Percentiles rank a stretch among this genome's conserved stretches.
phyloP scores from a whole-genome alignment of 2,113 vertebrate species.

The Trogon surrucura region DNA sequence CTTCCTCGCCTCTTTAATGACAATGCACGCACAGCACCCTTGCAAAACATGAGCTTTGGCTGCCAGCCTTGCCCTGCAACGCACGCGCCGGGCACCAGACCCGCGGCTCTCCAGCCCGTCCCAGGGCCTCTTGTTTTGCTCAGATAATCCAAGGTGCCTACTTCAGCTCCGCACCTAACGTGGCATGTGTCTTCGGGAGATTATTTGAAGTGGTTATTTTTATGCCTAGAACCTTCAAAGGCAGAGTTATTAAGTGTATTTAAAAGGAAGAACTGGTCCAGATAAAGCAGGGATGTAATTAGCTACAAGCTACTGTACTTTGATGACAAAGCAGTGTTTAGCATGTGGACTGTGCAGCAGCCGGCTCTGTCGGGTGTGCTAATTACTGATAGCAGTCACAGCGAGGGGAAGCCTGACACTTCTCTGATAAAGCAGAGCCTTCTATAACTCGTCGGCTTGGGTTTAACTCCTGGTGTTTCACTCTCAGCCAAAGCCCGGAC shows the following conservation, averaged over 20 bases:
- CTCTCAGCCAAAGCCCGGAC: not conserved
- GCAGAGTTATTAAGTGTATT: conserved; percentile 63
- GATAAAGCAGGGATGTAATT: conserved; percentile 69
- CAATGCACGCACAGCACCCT: not conserved
- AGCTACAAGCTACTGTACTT: conserved; percentile 68
- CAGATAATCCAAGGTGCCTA: conserved; percentile 40
- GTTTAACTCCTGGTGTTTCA: not conserved
- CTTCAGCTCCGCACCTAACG: conserved; percentile 36
- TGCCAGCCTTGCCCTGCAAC: not conserved
- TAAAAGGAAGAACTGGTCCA: conserved; percentile 54
- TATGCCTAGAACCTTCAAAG: conserved; percentile 49
- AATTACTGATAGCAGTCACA: conserved; percentile 55
- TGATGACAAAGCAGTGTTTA: conserved; percentile 59
- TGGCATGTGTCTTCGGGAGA: conserved; percentile 32
- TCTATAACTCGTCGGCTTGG: not conserved
- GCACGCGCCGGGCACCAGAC: not conserved
- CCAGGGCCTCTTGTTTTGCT: conserved; percentile 1
- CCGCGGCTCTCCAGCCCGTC: not conserved
- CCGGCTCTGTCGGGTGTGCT: conserved; percentile 47
- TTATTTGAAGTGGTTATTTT: conserved; percentile 66
- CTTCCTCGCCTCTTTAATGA: not conserved
- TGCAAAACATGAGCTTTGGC: not conserved
- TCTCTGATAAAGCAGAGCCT: conserved; percentile 54
- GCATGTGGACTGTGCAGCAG: not conserved
- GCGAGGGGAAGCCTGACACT: conserved; percentile 45